A percentile compares a stretch with the other conserved stretches of the same genome.
Conservation (phyloP, 35 echinoderm and acorn worm genomes). For the Stichopus chloronotus region DNA sequence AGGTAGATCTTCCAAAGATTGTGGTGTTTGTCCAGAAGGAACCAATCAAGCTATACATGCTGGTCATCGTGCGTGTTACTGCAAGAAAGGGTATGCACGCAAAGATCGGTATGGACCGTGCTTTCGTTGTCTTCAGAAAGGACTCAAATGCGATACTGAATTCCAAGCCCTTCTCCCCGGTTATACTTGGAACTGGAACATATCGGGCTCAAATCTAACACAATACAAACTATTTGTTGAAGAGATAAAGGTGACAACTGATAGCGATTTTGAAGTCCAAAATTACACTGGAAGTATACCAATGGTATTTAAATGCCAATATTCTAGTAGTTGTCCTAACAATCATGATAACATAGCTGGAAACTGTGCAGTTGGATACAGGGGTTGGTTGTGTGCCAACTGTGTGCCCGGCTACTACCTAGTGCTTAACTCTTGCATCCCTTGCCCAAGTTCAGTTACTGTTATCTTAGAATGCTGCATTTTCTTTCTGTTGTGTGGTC, state of each 20-base stretch:
- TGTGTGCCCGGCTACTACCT: constrained; percentile 3
- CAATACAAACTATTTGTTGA: not conserved
- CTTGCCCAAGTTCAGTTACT: not conserved
- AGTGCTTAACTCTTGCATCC: not conserved
- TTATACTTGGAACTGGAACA: constrained; percentile 8
- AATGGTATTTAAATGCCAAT: not conserved
- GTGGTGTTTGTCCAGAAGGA: not conserved
- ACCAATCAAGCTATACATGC: not conserved
- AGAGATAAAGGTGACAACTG: not conserved
- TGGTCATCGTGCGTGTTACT: not conserved
- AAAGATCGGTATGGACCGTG: not conserved
- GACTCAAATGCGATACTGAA: not conserved
- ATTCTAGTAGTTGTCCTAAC: not conserved
- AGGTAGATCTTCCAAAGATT: not conserved
- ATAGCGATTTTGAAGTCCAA: too few relatives aligned
- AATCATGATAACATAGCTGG: not conserved
- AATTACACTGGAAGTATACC: not conserved
- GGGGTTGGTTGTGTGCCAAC: constrained; percentile 8
- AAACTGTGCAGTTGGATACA: constrained; percentile 5
- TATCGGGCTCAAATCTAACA: not conserved
- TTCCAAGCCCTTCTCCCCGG: not conserved
- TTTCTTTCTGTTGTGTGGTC: not conserved
- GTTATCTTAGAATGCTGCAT: not conserved
- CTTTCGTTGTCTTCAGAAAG: not conserved
- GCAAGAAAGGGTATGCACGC: not conserved